These are phyloP conservation scores for Anguilla japonica DNA, from an alignment of 2,113 vertebrate genomes.

Conservation along the genomic window DNA sequence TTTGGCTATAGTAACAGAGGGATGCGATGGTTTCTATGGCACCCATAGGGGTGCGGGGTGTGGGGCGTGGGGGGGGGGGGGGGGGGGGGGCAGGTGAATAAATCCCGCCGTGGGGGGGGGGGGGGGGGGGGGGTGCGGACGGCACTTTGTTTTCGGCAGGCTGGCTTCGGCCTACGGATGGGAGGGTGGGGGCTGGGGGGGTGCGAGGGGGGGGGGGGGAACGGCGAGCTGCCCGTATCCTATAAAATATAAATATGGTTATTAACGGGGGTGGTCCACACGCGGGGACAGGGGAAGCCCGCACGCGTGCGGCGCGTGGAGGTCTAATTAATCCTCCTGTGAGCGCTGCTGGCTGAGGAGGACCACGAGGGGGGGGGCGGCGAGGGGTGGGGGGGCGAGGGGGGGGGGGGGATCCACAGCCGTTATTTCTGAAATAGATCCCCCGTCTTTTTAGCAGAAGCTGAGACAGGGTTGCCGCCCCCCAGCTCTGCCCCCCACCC, in stretches of 20 bases:
- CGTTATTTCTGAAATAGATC: conserved; percentile 22
- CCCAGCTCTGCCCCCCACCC: neutral
- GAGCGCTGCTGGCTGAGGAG: neutral
- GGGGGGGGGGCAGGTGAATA: neutral
- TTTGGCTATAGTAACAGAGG: no score
- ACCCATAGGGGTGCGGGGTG: neutral
- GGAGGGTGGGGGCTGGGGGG: no score
- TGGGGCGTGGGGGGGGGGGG: neutral
- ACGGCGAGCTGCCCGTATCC: neutral
- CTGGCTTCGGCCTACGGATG: no score
- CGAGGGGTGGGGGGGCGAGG: neutral
- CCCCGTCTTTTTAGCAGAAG: no score
- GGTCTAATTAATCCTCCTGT: conserved; percentile 22
- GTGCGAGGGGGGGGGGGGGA: neutral
- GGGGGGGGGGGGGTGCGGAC: neutral
- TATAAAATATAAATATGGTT: conserved; percentile 24
- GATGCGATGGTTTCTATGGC: neutral
- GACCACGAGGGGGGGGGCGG: neutral
- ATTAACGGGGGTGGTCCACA: neutral
- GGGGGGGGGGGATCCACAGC: conserved; percentile 11
- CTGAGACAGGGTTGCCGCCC: neutral
- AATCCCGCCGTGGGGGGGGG: neutral
- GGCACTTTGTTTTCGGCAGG: no score
- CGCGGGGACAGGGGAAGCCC: neutral
- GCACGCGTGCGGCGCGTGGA: conserved; percentile 5